Conservation (phyloP, 2,888 invertebrate species). For the Germaria angustata region DNA sequence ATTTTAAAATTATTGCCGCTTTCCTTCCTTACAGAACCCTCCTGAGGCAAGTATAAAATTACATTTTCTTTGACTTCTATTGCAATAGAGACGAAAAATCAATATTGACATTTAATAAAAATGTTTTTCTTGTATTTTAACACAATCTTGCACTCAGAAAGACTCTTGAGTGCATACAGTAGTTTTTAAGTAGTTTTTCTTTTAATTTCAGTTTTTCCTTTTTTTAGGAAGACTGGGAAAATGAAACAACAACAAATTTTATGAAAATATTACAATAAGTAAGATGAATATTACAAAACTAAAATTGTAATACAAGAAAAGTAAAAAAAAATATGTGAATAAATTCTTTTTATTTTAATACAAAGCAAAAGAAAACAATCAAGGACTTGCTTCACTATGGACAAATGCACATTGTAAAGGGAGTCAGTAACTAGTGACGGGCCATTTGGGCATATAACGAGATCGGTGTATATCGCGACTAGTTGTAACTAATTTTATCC, state of each 20-base stretch:
- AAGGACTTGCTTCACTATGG: conserved; percentile 35
- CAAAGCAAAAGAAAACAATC: conserved; percentile 18
- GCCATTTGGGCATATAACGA: no score
- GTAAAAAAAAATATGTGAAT: conserved; percentile 24
- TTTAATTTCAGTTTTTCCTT: not conserved
- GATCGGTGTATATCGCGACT: no score
- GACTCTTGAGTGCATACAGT: conserved; percentile 14
- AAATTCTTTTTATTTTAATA: conserved; percentile 27
- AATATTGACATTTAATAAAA: conserved; percentile 62
- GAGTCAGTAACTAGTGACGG: not conserved
- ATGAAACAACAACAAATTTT: not conserved
- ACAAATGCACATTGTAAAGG: not conserved
- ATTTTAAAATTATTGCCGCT: not conserved
- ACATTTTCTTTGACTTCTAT: conserved; percentile 3
- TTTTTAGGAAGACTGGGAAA: conserved; percentile 21
- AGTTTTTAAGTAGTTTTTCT: conserved; percentile 40
- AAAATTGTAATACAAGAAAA: conserved; percentile 17
- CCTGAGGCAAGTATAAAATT: conserved; percentile 20
- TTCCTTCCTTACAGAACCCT: no score
- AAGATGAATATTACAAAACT: conserved; percentile 19
- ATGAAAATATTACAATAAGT: conserved; percentile 30
- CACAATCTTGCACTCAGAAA: conserved; percentile 30
- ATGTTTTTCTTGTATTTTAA: conserved; percentile 30
- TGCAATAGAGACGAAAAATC: conserved; percentile 51
- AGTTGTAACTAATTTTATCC: no score